A percentile compares a stretch with the other conserved stretches of the same genome.
Conservation (phyloP, 2,113 vertebrate species). For the Steatornis caripensis region DNA sequence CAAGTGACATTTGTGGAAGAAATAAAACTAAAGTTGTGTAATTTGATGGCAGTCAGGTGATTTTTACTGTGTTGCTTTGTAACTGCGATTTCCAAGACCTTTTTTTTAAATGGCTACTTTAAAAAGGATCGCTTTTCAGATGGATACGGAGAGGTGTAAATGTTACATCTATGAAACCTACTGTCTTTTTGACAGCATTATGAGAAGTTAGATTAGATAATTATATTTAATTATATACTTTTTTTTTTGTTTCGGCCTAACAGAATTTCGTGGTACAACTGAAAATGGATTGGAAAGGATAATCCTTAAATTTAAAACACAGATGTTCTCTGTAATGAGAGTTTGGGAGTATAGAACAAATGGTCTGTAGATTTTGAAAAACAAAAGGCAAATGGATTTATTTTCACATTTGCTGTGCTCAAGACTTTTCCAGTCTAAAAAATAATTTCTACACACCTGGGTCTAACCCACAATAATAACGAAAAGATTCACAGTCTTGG, state of each 20-base stretch:
- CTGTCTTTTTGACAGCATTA: not conserved
- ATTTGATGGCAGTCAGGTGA: not conserved
- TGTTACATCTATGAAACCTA: not conserved
- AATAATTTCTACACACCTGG: not conserved
- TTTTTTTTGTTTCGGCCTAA: not conserved
- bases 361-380: not conserved
- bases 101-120: not conserved
- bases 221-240: not conserved
- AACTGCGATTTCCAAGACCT: not conserved
- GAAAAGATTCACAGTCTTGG: not conserved
- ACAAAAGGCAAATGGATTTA: not conserved
- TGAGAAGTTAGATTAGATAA: not conserved
- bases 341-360: not conserved
- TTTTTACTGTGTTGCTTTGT: not conserved
- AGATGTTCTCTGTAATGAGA: not conserved
- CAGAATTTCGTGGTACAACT: not conserved
- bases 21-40: not conserved
- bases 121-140: not conserved
- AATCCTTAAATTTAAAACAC: not conserved
- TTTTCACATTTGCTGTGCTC: not conserved
- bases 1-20: not conserved
- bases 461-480: not conserved
- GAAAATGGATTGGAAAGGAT: not conserved
- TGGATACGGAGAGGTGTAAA: not conserved
- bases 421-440: not conserved